Conservation (phyloP, 2,888 invertebrate genomes). For the Agrilus biguttatus region DNA sequence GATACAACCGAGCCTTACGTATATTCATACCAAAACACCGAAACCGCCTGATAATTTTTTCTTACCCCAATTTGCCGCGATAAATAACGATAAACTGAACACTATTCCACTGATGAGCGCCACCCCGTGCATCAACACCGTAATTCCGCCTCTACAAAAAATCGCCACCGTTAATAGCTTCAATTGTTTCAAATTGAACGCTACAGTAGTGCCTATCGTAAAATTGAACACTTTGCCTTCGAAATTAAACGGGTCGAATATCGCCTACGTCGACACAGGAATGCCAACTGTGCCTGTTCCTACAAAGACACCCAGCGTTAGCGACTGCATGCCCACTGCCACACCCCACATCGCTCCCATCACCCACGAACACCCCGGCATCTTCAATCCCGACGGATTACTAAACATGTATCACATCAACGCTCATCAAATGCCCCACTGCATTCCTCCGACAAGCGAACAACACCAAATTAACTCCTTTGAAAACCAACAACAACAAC, state of each 20-base stretch:
- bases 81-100: constrained; percentile 23
- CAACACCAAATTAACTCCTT: too few species aligned
- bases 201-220: constrained; percentile 33
- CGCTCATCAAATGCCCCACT: too few species aligned
- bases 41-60: constrained; percentile 27
- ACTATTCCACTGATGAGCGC: constrained; percentile 26
- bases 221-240: constrained; percentile 27
- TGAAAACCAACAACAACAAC: too few species aligned
- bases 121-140: constrained; percentile 23
- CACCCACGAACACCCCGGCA: constrained; percentile 8
- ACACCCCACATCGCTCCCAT: constrained; percentile 6
- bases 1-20: constrained; percentile 27
- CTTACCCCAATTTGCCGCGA: constrained; percentile 26
- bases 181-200: constrained; percentile 30
- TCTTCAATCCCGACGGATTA: constrained; percentile 5
- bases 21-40: constrained; percentile 28
- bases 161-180: constrained; percentile 26
- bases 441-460: too few species aligned
- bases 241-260: constrained; percentile 9
- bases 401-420: too few species aligned
- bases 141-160: constrained; percentile 27
- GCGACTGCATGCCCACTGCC: constrained; percentile 6
- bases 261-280: constrained; percentile 22
- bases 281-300: constrained; percentile 29
- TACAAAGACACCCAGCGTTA: constrained; percentile 21